phyloP scores from a whole-genome alignment of 2,797 vertebrate genomes.

The Channallabes apus region DNA sequence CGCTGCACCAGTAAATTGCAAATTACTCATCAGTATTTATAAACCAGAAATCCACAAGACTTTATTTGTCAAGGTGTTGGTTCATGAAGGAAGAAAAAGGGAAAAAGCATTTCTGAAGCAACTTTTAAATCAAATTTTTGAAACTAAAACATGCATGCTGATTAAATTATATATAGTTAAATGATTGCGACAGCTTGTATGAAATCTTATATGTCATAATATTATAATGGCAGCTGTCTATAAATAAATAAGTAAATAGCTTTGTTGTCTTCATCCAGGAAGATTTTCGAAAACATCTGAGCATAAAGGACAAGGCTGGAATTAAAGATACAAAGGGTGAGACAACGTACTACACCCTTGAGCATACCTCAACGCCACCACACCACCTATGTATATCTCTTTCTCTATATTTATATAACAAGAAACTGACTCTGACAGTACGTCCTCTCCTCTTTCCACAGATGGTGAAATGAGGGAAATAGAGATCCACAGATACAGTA shows the following conservation, averaged over 20 bases:
- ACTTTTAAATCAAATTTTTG: not conserved
- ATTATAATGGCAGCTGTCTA: not conserved
- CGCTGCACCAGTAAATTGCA: not conserved
- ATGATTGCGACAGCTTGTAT: not conserved
- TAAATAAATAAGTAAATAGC: not conserved
- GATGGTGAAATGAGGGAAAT: slow-evolving; percentile 44
- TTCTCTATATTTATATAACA: not conserved
- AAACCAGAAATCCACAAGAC: not conserved
- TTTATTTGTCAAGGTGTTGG: not conserved
- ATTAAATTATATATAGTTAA: not conserved
- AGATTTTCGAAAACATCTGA: not conserved
- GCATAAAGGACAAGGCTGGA: not conserved
- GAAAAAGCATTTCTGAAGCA: not conserved
- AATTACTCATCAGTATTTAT: not conserved
- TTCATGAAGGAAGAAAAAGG: not conserved
- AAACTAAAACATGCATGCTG: not conserved
- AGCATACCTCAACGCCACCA: not conserved
- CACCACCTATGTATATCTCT: not conserved
- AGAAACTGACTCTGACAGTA: slow-evolving; percentile 29
- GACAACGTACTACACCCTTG: not conserved
- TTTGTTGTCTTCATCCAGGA: not conserved
- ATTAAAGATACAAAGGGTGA: not conserved
- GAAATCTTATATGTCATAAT: not conserved
- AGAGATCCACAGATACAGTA: slow-evolving; percentile 7
- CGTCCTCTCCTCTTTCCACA: no score